Percentiles rank a stretch among this genome's conserved stretches.
Evolutionary conservation across 2,888 invertebrate genomes (phyloP).

Genomic region (Pseudoips prasinana): DNA sequence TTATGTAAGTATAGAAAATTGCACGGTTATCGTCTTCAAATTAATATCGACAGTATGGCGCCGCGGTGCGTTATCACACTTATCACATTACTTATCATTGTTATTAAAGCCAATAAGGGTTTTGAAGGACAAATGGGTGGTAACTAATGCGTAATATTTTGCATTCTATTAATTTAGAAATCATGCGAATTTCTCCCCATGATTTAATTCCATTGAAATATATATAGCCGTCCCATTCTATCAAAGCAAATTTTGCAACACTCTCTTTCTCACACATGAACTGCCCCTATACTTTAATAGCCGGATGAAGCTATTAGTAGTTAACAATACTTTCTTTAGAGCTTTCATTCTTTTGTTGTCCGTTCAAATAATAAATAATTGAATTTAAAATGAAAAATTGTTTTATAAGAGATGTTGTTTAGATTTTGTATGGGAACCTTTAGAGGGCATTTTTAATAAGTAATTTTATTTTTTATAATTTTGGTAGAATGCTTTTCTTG

Average conservation of each 20-base stretch:
- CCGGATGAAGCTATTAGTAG: conserved; percentile 30
- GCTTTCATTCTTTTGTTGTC: conserved; percentile 23
- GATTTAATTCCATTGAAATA: too few species aligned
- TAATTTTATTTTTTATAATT: too few species aligned
- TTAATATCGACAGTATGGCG: too few species aligned
- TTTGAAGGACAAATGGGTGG: too few species aligned
- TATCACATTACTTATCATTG: too few species aligned
- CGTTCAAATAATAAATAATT: conserved; percentile 9
- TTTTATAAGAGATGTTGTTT: conserved; percentile 1
- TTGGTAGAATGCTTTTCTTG: too few species aligned
- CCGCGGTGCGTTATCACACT: too few species aligned
- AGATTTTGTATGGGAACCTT: neutral
- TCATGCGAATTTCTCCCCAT: too few species aligned
- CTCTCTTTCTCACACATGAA: conserved; percentile 9
- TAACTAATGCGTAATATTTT: too few species aligned
- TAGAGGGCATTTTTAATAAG: too few species aligned
- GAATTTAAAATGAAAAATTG: conserved; percentile 7
- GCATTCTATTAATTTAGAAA: too few species aligned
- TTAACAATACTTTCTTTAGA: conserved; percentile 16
- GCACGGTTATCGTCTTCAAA: neutral
- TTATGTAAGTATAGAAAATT: conserved; percentile 3
- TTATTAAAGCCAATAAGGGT: too few species aligned
- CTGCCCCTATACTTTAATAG: conserved; percentile 25
- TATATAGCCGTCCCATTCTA: conserved; percentile 14
- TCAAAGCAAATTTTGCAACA: neutral